Evolutionary conservation across 2,888 invertebrate genomes (phyloP).

Genomic region (Ectobius pallidus): DNA sequence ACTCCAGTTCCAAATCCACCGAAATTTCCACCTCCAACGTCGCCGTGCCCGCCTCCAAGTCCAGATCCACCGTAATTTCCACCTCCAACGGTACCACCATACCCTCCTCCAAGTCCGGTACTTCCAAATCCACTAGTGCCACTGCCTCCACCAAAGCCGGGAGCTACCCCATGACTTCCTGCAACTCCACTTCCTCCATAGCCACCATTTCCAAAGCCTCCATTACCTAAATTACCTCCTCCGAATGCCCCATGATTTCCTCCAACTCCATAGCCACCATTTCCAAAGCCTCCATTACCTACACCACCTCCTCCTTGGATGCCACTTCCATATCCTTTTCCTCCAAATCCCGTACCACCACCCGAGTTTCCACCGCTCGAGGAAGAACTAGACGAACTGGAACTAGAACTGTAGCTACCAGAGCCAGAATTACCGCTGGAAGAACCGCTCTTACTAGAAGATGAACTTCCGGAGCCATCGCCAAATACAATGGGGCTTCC

Average conservation of each 20-base stretch:
- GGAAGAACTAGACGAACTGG: not conserved
- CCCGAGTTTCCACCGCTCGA: too few species aligned
- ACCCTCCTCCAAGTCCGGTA: not conserved
- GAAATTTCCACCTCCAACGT: not conserved
- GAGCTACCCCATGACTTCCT: not conserved
- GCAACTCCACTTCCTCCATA: not conserved
- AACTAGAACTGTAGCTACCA: not conserved
- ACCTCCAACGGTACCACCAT: not conserved
- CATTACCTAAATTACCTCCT: not conserved
- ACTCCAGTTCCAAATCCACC: not conserved
- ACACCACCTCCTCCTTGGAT: not conserved
- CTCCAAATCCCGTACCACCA: not conserved
- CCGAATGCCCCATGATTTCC: not conserved
- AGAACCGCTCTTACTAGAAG: not conserved
- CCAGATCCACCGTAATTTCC: not conserved
- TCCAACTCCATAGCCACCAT: not conserved
- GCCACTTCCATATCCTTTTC: not conserved
- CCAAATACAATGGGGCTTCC: too few species aligned
- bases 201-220: not conserved
- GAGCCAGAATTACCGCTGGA: not conserved
- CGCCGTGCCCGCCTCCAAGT: not conserved
- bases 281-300: not conserved
- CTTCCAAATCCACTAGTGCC: not conserved
- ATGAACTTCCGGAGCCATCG: too few species aligned
- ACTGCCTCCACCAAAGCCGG: not conserved